Percentiles rank a stretch among this genome's conserved stretches.
Conservation (phyloP, 2,113 vertebrate genomes). For the Noctilio leporinus region DNA sequence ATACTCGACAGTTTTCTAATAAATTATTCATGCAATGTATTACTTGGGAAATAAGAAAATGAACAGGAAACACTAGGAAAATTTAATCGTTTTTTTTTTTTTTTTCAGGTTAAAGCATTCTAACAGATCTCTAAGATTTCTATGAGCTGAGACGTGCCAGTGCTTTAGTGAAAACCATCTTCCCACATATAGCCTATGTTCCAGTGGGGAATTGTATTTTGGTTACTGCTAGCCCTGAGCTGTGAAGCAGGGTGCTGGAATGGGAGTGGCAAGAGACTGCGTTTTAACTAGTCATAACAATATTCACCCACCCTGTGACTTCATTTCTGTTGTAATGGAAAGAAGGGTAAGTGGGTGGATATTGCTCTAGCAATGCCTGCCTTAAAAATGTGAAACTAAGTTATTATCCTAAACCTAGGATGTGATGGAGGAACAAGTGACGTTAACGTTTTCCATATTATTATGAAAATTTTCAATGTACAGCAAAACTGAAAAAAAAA, state of each 20-base stretch:
- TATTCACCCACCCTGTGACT: conserved; percentile 33
- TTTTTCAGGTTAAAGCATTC: not conserved
- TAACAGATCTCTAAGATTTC: not conserved
- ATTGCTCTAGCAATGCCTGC: not conserved
- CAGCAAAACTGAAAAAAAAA: not conserved
- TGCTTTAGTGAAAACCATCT: not conserved
- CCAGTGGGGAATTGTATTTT: not conserved
- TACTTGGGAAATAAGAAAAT: not conserved
- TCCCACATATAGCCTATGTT: not conserved
- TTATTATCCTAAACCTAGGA: not conserved
- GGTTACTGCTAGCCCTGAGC: not conserved
- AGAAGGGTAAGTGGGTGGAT: not conserved
- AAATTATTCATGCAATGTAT: not conserved
- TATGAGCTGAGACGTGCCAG: not conserved
- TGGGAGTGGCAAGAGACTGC: not conserved
- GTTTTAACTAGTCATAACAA: conserved; percentile 27
- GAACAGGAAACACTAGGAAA: not conserved
- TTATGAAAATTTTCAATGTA: not conserved
- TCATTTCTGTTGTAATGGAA: conserved; percentile 29
- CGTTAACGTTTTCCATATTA: not conserved
- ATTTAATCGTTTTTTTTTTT: not conserved
- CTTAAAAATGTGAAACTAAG: not conserved
- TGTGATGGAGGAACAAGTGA: not conserved
- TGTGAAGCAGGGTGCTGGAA: not conserved
- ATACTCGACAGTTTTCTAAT: not conserved